Evolutionary conservation across 30 jellyfish, hydroid and myxozoan genomes (phyloP).

Genomic region (Aurelia sp.): DNA sequence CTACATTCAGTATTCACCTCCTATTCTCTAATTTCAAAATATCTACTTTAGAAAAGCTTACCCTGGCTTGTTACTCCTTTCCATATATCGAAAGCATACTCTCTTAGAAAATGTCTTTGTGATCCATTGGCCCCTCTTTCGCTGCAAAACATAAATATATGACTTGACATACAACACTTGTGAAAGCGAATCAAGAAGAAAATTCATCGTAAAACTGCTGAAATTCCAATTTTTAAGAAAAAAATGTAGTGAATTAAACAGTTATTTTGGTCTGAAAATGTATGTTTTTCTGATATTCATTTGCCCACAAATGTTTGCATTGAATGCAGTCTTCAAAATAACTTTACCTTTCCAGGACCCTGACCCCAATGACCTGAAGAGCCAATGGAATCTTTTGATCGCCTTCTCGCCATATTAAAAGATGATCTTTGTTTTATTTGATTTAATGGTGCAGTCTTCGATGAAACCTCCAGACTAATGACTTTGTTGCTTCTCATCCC

Average conservation of each 20-base stretch:
- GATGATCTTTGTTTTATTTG: constrained; percentile 30
- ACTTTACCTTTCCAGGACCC: constrained; percentile 19
- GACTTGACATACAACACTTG: too few relatives aligned
- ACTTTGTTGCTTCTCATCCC: constrained; percentile 50
- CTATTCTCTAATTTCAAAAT: not conserved
- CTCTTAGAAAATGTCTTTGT: constrained; percentile 47
- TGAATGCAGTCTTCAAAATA: not conserved
- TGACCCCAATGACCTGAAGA: constrained; percentile 24
- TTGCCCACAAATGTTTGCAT: too few relatives aligned
- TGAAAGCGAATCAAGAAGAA: too few relatives aligned
- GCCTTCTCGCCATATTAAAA: constrained; percentile 30
- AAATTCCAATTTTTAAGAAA: too few relatives aligned
- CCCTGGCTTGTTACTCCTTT: constrained; percentile 48
- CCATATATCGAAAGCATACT: constrained; percentile 70
- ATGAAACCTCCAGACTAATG: constrained; percentile 19
- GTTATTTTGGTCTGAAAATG: too few relatives aligned
- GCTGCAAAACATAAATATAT: not conserved
- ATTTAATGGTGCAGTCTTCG: not conserved
- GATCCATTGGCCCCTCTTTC: constrained; percentile 42
- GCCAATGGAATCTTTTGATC: constrained; percentile 41
- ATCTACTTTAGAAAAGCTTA: not conserved
- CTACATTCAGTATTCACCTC: not conserved
- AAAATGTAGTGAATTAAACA: too few relatives aligned
- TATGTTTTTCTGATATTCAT: too few relatives aligned
- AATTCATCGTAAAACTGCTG: too few relatives aligned